Evolutionary conservation across 2,797 vertebrate species (phyloP).

Genomic region (Apodemus agrarius): DNA sequence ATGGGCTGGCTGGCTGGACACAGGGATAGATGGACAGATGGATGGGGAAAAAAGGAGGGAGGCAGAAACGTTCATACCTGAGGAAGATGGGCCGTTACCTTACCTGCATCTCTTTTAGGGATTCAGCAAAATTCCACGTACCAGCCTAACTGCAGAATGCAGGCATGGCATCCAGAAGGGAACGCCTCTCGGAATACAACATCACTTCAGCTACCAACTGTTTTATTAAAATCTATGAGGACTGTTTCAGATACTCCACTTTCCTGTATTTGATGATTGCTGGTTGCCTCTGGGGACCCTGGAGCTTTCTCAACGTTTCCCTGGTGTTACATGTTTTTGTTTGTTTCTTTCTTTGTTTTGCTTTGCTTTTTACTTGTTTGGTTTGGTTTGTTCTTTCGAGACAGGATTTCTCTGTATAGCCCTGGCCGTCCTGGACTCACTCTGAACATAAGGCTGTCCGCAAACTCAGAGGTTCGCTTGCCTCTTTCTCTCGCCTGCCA

Average conservation of each 20-base stretch:
- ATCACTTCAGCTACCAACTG: not conserved
- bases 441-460: not conserved
- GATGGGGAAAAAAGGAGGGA: not conserved
- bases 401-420: not conserved
- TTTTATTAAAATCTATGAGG: not conserved
- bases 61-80: not conserved
- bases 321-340: not conserved
- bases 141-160: fast-evolving
- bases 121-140: not conserved
- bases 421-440: not conserved
- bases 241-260: not conserved
- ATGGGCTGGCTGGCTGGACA: not conserved
- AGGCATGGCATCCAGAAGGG: fast-evolving
- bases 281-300: not conserved
- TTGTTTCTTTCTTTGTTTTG: not conserved
- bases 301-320: not conserved
- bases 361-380: not conserved
- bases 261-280: not conserved
- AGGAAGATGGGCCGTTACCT: not conserved
- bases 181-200: not conserved
- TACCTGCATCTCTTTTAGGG: not conserved
- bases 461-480: not conserved
- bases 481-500: not conserved
- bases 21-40: no score
- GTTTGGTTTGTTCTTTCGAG: not conserved